These are phyloP conservation scores for Sorex fumeus DNA, from an alignment of 2,113 vertebrate species.

Conservation along the genomic window DNA sequence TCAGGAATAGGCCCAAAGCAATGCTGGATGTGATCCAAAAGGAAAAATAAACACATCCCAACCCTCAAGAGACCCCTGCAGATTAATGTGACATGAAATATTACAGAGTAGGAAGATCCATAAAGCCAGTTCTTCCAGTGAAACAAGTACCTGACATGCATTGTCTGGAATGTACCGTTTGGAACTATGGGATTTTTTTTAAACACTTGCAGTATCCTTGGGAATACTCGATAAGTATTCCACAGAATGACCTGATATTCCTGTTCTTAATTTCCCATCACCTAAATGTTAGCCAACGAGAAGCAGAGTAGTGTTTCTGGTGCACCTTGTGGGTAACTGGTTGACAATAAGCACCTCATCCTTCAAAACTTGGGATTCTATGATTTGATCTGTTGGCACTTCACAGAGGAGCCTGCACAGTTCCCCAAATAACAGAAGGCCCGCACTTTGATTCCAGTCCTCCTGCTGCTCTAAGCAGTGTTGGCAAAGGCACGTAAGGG, in stretches of 20 bases:
- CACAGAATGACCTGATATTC: background rate
- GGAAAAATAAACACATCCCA: no score
- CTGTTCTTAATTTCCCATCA: background rate
- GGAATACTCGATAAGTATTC: background rate
- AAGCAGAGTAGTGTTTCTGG: background rate
- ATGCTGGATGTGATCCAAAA: no score
- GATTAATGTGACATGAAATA: background rate
- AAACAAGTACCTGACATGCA: background rate
- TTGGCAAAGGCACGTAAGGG: background rate
- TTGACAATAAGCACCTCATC: no score
- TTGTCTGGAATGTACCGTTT: background rate
- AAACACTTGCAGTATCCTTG: background rate
- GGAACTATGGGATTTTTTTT: background rate
- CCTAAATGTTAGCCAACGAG: background rate
- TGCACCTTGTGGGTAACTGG: background rate
- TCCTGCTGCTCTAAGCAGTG: background rate
- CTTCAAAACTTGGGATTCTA: background rate
- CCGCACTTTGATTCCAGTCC: background rate
- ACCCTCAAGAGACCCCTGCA: no score
- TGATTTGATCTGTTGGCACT: background rate
- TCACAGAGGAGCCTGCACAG: background rate
- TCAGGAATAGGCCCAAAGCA: no score
- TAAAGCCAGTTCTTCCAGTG: background rate
- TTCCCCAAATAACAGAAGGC: no score
- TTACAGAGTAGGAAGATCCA: background rate